Evolutionary conservation across 1,140 invertebrate genomes (phyloP).

Genomic region (Conus betulinus): DNA sequence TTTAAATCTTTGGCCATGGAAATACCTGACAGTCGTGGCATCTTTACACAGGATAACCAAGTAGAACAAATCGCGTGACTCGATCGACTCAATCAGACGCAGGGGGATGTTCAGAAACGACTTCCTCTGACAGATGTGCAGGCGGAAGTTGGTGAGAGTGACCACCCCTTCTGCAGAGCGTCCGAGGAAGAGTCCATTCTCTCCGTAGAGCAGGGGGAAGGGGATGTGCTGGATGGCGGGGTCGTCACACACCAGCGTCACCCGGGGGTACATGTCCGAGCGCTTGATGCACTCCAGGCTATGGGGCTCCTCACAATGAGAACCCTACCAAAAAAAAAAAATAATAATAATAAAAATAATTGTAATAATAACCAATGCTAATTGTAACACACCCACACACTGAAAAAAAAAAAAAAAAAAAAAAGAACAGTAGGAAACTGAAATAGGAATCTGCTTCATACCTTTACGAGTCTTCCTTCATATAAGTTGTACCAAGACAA

Average conservation of each 20-base stretch:
- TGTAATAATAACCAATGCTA: no score
- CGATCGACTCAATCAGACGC: constrained; percentile 88
- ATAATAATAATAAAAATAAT: no score
- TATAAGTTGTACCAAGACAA: no score
- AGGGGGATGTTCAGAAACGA: constrained; percentile 88
- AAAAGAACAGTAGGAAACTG: no score
- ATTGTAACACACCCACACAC: no score
- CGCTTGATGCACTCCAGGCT: constrained; percentile 71
- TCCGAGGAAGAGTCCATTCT: constrained; percentile 74
- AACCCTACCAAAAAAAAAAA: constrained; percentile 13
- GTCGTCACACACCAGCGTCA: constrained; percentile 67
- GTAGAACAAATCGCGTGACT: constrained; percentile 75
- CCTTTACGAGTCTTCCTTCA: no score
- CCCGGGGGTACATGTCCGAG: constrained; percentile 74
- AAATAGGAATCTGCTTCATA: no score
- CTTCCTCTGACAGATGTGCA: constrained; percentile 81
- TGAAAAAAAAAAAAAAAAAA: no score
- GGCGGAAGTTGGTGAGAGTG: constrained; percentile 91
- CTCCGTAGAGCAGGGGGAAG: constrained; percentile 76
- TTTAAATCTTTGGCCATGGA: not conserved
- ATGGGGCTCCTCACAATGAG: constrained; percentile 51
- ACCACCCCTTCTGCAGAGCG: constrained; percentile 83
- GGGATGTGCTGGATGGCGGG: constrained; percentile 69
- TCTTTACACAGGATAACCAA: constrained; percentile 73
- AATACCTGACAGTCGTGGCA: constrained; percentile 70